phyloP scores from a whole-genome alignment of 2,888 invertebrate genomes.

The Diaprepes abbreviatus region DNA sequence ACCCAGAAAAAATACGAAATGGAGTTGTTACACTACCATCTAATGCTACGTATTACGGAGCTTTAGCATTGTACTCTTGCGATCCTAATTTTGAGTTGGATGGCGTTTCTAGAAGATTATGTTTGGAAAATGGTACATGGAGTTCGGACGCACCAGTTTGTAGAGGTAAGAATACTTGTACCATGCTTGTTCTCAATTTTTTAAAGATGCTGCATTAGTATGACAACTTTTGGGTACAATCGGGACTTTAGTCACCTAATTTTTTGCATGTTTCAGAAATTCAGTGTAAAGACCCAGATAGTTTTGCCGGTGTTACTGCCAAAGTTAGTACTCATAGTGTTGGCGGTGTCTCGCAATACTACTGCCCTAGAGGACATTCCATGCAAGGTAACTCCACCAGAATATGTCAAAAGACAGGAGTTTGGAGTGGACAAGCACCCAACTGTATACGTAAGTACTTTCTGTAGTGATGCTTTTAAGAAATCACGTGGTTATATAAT shows the following conservation, averaged over 20 bases:
- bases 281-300: constrained; percentile 80
- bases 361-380: constrained; percentile 85
- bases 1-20: constrained; percentile 79
- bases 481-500: no score
- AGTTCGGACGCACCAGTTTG: constrained; percentile 87
- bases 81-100: constrained; percentile 84
- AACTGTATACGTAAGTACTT: constrained; percentile 78
- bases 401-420: constrained; percentile 81
- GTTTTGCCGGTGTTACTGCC: constrained; percentile 73
- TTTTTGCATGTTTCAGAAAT: constrained; percentile 80
- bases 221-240: no score
- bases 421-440: constrained; percentile 86
- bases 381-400: constrained; percentile 86
- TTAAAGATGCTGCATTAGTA: no score
- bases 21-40: constrained; percentile 86
- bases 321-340: constrained; percentile 78
- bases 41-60: constrained; percentile 91
- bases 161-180: constrained; percentile 79
- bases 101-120: constrained; percentile 86
- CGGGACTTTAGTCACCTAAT: no score
- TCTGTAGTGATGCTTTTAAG: no score
- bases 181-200: no score
- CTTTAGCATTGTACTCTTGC: constrained; percentile 88
- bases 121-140: constrained; percentile 92
- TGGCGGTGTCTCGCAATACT: constrained; percentile 84